These are phyloP conservation scores for Ptychodera flava DNA, from an alignment of 35 echinoderm and acorn worm genomes.

Conservation along the genomic window DNA sequence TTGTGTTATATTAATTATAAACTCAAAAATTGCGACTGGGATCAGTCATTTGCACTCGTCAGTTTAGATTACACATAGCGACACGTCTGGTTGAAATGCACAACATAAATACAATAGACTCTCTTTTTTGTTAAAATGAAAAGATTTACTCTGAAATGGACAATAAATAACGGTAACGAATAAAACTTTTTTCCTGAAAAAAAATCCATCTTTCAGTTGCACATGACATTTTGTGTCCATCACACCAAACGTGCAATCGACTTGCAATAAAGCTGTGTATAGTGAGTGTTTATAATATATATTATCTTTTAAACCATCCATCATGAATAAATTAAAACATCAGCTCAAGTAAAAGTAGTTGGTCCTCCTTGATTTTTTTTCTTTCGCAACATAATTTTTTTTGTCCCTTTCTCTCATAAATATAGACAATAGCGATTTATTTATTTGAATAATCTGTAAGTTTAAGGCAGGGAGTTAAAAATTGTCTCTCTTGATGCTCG, in stretches of 20 bases:
- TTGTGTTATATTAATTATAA: no score
- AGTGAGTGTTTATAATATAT: background rate
- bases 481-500: background rate
- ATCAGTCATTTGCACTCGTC: no score
- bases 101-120: background rate
- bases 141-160: background rate
- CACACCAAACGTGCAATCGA: background rate
- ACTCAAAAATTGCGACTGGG: no score
- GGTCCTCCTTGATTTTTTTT: no score
- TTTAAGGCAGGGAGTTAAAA: background rate
- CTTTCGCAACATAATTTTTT: no score
- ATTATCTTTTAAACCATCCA: background rate
- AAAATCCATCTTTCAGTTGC: background rate
- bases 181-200: background rate
- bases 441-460: no score
- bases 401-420: no score
- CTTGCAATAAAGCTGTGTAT: background rate
- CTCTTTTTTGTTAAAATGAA: background rate
- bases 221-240: background rate
- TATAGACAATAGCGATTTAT: no score
- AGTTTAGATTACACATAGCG: no score
- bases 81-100: background rate
- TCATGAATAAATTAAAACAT: background rate
- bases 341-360: background rate
- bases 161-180: background rate